These are phyloP conservation scores for Chloroclystis v-ata DNA, from an alignment of 2,888 invertebrate genomes.

Conservation along the genomic window DNA sequence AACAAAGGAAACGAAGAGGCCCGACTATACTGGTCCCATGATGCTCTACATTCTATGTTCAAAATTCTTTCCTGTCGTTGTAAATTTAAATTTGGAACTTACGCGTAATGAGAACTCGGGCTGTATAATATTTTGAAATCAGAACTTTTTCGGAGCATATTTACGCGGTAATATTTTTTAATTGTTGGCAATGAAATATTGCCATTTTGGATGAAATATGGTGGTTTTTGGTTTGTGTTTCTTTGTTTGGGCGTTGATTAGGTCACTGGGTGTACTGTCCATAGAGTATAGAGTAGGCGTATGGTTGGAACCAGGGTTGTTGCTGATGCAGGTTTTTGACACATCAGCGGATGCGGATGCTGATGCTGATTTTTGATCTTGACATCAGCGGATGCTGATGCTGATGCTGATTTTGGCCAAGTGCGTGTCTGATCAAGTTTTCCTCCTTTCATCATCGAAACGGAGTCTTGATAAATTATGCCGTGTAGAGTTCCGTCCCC, in stretches of 20 bases:
- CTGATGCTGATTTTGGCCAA: no score
- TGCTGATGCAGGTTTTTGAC: no score
- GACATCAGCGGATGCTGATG: no score
- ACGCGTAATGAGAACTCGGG: slow-evolving; percentile 32
- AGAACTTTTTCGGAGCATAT: slow-evolving; percentile 19
- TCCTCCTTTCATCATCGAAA: no score
- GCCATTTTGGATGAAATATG: slow-evolving; percentile 22
- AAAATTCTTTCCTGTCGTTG: slow-evolving; percentile 45
- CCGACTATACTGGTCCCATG: slow-evolving; percentile 39
- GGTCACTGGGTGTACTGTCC: slow-evolving; percentile 24
- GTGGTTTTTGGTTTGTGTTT: slow-evolving; percentile 11
- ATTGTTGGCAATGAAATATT: slow-evolving; percentile 46
- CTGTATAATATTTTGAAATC: slow-evolving; percentile 17
- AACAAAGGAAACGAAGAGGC: slow-evolving; percentile 58
- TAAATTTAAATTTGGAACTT: slow-evolving; percentile 51
- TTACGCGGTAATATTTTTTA: slow-evolving; percentile 51
- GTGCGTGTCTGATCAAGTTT: no score
- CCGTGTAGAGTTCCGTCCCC: no score
- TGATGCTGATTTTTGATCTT: no score
- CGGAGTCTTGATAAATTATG: no score
- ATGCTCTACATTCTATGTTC: slow-evolving; percentile 49
- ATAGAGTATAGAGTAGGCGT: slow-evolving; percentile 10
- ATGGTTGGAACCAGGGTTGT: no score
- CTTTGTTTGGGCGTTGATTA: slow-evolving; percentile 27
- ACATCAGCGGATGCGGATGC: no score